phyloP scores from a whole-genome alignment of 2,888 invertebrate genomes.

The Trissolcus japonicus region DNA sequence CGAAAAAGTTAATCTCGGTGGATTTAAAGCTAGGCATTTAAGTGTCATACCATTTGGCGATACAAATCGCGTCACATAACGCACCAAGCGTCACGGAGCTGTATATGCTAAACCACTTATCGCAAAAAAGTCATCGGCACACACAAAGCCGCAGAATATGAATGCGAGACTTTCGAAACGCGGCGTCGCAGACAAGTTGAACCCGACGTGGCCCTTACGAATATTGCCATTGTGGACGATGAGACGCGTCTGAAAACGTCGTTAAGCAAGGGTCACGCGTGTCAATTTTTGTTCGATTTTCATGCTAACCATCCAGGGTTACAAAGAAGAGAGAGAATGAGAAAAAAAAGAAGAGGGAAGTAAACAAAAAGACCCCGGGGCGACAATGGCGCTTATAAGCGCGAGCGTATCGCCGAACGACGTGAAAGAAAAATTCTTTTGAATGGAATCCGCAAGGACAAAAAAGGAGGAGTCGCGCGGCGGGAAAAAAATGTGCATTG shows the following conservation, averaged over 20 bases:
- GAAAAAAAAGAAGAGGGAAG: neutral
- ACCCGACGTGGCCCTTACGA: slow-evolving; percentile 15
- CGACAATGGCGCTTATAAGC: slow-evolving; percentile 34
- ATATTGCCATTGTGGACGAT: slow-evolving; percentile 7
- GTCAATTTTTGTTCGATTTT: slow-evolving; percentile 44
- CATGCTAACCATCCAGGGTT: slow-evolving; percentile 27
- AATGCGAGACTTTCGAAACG: slow-evolving; percentile 17
- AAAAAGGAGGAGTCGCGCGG: slow-evolving; percentile 12
- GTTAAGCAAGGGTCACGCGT: slow-evolving; percentile 23
- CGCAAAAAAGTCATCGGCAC: slow-evolving; percentile 31
- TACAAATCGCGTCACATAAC: slow-evolving; percentile 25
- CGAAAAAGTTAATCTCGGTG: neutral
- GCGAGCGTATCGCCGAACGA: slow-evolving; percentile 10
- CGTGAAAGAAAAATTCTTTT: slow-evolving; percentile 47
- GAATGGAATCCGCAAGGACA: slow-evolving; percentile 41
- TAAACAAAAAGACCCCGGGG: slow-evolving; percentile 10
- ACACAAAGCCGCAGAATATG: slow-evolving; percentile 14
- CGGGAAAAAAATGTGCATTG: slow-evolving; percentile 32
- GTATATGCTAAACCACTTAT: slow-evolving; percentile 24
- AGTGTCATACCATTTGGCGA: slow-evolving; percentile 2
- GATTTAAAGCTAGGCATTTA: neutral
- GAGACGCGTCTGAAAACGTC: neutral
- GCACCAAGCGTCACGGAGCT: slow-evolving; percentile 8
- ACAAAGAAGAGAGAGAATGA: slow-evolving; percentile 19
- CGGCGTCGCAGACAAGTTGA: slow-evolving; percentile 4